Evolutionary conservation across 2,797 vertebrate species (phyloP).

Genomic region (Liasis olivaceus): DNA sequence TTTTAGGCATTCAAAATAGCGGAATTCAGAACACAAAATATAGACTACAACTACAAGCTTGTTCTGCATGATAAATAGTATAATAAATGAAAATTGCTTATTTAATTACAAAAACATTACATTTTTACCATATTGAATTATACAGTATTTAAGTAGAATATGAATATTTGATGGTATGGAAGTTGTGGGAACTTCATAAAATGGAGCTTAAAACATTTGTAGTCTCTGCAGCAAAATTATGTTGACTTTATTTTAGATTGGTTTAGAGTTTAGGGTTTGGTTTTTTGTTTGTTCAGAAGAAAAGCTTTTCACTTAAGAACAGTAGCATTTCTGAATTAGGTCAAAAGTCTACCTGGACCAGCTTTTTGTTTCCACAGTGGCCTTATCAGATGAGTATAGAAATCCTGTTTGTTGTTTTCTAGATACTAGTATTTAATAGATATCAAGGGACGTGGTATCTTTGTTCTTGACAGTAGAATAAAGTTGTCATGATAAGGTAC

Average conservation of each 20-base stretch:
- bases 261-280: neutral
- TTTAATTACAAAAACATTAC: slow-evolving; percentile 28
- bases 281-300: neutral
- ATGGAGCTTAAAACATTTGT: slow-evolving; percentile 1
- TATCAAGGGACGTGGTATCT: neutral
- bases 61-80: slow-evolving; percentile 4
- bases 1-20: neutral
- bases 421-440: neutral
- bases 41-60: neutral
- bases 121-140: slow-evolving; percentile 20
- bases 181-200: neutral
- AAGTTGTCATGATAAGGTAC: neutral
- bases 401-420: neutral
- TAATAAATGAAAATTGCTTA: neutral
- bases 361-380: neutral
- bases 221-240: neutral
- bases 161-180: neutral
- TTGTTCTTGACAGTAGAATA: neutral
- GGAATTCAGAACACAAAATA: neutral
- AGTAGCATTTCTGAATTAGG: neutral
- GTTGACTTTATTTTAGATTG: slow-evolving; percentile 1
- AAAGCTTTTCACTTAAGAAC: neutral
- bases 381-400: neutral
- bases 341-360: neutral
- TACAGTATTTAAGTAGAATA: slow-evolving; percentile 16